Percentiles rank a stretch among this genome's conserved stretches.
These are phyloP conservation scores for Drosophila affinis DNA, from an alignment of 2,888 invertebrate genomes.

Conservation along the genomic window DNA sequence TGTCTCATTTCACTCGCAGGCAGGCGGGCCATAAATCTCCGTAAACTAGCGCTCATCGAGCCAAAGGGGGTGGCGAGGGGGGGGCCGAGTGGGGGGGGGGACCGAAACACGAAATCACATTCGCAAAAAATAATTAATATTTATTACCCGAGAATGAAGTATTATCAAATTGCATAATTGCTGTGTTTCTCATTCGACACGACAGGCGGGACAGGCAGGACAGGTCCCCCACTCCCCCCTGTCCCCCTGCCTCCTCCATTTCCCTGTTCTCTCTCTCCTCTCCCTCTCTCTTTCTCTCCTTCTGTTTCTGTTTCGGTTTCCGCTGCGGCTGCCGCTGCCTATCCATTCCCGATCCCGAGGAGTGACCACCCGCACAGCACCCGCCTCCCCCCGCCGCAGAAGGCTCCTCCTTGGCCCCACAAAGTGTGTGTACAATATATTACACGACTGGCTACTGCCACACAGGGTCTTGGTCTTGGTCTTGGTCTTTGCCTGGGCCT, in stretches of 20 bases:
- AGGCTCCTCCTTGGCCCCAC: slow-evolving; percentile 46
- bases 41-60: slow-evolving; percentile 66
- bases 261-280: not conserved
- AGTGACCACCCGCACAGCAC: slow-evolving; percentile 46
- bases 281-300: not conserved
- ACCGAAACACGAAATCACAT: slow-evolving; percentile 48
- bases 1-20: slow-evolving; percentile 69
- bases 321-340: slow-evolving; percentile 4
- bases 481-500: slow-evolving; percentile 48
- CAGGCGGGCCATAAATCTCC: slow-evolving; percentile 69
- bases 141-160: slow-evolving; percentile 79
- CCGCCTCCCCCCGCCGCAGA: not conserved
- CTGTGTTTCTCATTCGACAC: slow-evolving; percentile 80
- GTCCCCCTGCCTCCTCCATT: too few relatives aligned
- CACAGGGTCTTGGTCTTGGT: slow-evolving; percentile 6
- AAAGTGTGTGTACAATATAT: slow-evolving; percentile 59
- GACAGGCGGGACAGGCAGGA: slow-evolving; percentile 60
- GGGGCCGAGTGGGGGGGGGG: not conserved
- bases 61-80: slow-evolving; percentile 16
- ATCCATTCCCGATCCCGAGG: slow-evolving; percentile 18
- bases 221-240: not conserved
- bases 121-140: slow-evolving; percentile 76
- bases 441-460: slow-evolving; percentile 19
- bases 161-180: slow-evolving; percentile 79
- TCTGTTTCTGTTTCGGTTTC: slow-evolving; percentile 13